These are phyloP conservation scores for Trichogramma evanescens DNA, from an alignment of 2,888 invertebrate genomes.

Conservation along the genomic window DNA sequence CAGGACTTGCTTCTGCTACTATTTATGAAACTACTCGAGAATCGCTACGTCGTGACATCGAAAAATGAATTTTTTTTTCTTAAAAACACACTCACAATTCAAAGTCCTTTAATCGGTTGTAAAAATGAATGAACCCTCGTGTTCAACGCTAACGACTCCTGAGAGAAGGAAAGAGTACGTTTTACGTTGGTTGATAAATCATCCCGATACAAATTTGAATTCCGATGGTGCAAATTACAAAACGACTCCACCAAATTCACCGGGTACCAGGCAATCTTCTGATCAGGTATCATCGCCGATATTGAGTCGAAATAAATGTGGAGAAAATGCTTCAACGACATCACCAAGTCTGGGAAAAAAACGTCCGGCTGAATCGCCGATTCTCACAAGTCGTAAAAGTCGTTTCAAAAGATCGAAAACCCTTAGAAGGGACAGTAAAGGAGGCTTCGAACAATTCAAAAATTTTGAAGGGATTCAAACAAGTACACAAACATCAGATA, in stretches of 20 bases:
- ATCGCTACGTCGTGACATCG: no score
- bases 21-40: no score
- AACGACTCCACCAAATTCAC: not conserved
- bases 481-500: no score
- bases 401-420: slow-evolving; percentile 4
- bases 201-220: not conserved
- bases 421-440: slow-evolving; percentile 3
- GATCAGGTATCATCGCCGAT: not conserved
- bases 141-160: not conserved
- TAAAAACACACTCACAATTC: no score
- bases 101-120: no score
- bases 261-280: not conserved
- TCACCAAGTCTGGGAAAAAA: slow-evolving; percentile 15
- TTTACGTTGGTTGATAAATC: slow-evolving; percentile 10
- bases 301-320: not conserved
- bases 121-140: not conserved
- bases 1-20: no score
- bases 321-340: not conserved
- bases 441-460: slow-evolving; percentile 2
- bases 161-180: slow-evolving; percentile 14
- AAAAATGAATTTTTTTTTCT: no score
- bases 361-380: slow-evolving; percentile 9
- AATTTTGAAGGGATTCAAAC: no score
- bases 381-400: slow-evolving; percentile 6
- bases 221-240: no score